phyloP scores from a whole-genome alignment of 2,888 invertebrate genomes.

The Drosophila affinis region DNA sequence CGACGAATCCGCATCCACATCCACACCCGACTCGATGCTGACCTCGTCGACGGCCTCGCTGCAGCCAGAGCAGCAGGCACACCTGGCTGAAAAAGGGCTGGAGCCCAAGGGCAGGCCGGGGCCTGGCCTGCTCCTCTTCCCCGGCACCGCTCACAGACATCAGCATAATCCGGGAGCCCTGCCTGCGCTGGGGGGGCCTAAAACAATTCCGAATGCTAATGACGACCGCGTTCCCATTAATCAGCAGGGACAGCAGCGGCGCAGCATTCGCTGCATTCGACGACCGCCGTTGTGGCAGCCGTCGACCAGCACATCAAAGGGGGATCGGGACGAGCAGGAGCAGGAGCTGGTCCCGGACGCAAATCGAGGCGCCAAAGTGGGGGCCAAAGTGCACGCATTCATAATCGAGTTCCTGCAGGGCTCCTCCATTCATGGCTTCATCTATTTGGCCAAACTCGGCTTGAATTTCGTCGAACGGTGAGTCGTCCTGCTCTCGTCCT shows the following conservation, averaged over 20 bases:
- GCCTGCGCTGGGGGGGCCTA: background rate
- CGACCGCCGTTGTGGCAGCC: slow-evolving; percentile 65
- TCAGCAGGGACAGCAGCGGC: slow-evolving; percentile 38
- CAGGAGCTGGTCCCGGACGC: slow-evolving; percentile 1
- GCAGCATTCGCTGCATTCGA: slow-evolving; percentile 64
- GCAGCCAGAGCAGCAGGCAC: slow-evolving; percentile 19
- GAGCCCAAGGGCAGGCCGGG: slow-evolving; percentile 15
- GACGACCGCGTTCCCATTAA: slow-evolving; percentile 46
- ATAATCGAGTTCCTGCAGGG: slow-evolving; percentile 82
- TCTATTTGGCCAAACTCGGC: slow-evolving; percentile 82
- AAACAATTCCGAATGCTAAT: slow-evolving; percentile 40
- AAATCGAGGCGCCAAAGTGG: slow-evolving; percentile 25
- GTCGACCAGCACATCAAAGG: background rate
- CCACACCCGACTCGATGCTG: slow-evolving; percentile 32
- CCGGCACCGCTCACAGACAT: slow-evolving; percentile 57
- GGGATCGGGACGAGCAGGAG: background rate
- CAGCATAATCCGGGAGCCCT: slow-evolving; percentile 23
- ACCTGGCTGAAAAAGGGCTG: slow-evolving; percentile 1
- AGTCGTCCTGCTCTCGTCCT: slow-evolving; percentile 31
- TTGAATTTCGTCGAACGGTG: slow-evolving; percentile 82
- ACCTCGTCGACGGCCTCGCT: slow-evolving; percentile 64
- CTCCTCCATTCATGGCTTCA: slow-evolving; percentile 83
- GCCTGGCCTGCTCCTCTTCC: slow-evolving; percentile 65
- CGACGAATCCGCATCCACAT: slow-evolving; percentile 20
- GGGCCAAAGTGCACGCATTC: slow-evolving; percentile 74